These are phyloP conservation scores for Colostygia pectinataria DNA, from an alignment of 2,888 invertebrate genomes.

Conservation along the genomic window DNA sequence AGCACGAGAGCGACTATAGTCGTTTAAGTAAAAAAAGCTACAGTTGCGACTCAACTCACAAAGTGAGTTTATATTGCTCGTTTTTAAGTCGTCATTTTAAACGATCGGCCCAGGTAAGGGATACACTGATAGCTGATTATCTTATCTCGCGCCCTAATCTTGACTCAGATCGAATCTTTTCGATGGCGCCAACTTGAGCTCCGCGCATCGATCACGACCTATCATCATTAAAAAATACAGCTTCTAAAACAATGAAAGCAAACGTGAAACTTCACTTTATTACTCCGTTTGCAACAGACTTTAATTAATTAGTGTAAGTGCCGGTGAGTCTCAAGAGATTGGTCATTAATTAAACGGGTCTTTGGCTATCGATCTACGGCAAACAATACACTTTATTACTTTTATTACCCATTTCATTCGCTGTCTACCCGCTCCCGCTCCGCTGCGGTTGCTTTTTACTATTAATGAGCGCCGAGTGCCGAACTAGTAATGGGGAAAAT, in stretches of 20 bases:
- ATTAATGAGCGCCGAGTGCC: conserved; percentile 49
- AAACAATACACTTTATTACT: conserved; percentile 78
- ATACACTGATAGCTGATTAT: conserved; percentile 53
- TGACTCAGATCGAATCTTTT: conserved; percentile 57
- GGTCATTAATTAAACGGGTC: conserved; percentile 78
- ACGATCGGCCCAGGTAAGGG: conserved; percentile 49
- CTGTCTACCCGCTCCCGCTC: conserved; percentile 48
- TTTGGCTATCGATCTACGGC: conserved; percentile 73
- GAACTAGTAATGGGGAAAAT: conserved; percentile 39
- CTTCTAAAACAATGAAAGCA: conserved; percentile 54
- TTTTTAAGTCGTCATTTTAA: conserved; percentile 43
- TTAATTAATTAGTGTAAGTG: conserved; percentile 80
- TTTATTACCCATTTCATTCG: conserved; percentile 70
- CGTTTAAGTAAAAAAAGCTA: conserved; percentile 50
- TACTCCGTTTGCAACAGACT: conserved; percentile 63
- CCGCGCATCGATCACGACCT: conserved; percentile 26
- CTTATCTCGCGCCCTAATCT: conserved; percentile 59
- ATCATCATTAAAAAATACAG: conserved; percentile 45
- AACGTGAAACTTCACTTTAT: conserved; percentile 60
- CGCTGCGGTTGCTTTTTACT: conserved; percentile 53
- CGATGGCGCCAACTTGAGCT: conserved; percentile 51
- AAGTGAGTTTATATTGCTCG: conserved; percentile 43
- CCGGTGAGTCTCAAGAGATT: conserved; percentile 77
- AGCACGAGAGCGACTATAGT: conserved; percentile 36
- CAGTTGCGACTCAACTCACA: conserved; percentile 48